Base-by-base conservation (phyloP, 2,113 vertebrate genomes). In the Atrichornis clamosus region DNA sequence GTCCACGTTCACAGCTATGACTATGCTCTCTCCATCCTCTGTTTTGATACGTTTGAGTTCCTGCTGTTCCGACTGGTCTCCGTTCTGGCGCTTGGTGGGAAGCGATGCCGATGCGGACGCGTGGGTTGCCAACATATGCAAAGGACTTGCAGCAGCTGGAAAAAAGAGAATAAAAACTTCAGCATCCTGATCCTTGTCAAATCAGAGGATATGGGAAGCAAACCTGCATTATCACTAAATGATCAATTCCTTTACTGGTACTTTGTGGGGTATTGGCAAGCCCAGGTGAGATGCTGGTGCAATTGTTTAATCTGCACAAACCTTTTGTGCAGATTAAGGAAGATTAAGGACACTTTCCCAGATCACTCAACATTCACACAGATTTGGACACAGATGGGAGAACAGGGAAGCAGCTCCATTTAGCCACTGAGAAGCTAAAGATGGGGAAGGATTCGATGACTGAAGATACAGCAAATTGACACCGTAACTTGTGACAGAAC, bases 21-120 rank as follows among this genome's bases (percentile, higher is more conserved):
- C 98, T 73, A 98, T 96, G 44, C 97, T 98, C 76, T 98, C 98
- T 5, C 97, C 97, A 13, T 98, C 98, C 39, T 98, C 98, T 1
- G 96, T 98, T 97, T 99, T 99, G 92, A 97, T 89, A n/a, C 98
- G 98, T 98, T 99, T 99, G 26, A 98, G 97, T 63, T 98, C 98
- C 2, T 96, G 98, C 81, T 98, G 98, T 76, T 99, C 98, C 0
- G 96, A 62, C 95, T 98, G 98, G 89, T 98, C 98, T 49, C 99
- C 99, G 0, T 98, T 99, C 96, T 99, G 99, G 65, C 99, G 98
- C 97, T 99, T 99, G 21, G 99, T 99, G n/a, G 99, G 99, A 37
- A 99, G 98, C 62, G 98, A 99, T 0, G 99, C 99, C 0, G 99
- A 99, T 0, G 99, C 99, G 0, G 99, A 99, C 4, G 99, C 99